Evolutionary conservation across 2,113 vertebrate genomes (phyloP), one percentile per base, ranked within the genome.

Genomic region (Gnathonemus echidnorhynchus): DNA sequence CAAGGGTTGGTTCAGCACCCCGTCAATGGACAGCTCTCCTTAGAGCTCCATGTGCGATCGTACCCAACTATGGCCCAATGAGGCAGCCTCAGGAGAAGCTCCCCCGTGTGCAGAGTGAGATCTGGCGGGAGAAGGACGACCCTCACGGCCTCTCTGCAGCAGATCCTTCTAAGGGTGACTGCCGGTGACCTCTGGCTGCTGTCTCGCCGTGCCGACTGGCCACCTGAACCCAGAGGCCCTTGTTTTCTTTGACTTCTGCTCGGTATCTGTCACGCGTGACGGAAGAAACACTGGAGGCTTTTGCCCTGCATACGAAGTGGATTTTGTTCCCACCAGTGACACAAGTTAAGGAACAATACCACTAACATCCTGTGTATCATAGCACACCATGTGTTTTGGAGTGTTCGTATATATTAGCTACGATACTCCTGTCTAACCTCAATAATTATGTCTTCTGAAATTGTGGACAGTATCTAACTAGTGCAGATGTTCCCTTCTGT

Each of bases 271-370:
- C 62, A 70, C 10, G 10, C n/a, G n/a, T 31, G 62, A 31, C 3
- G 62, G 62, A 31, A 31, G 62, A 31, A 31, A 70, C 62, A 13
- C 62, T 15, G 62, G 27, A 70, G 62, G 62, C 62, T 70, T 70
- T 70, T 70, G n/a, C 62, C 62, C 62, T 70, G 62, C 62, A 70
- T 70, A 31, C 10, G n/a, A 70, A 70, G 62, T 70, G 62, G 62
- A 31, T 70, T 70, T 13, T 31, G 62, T 70, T 70, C 62, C 62
- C 62, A 46, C 45, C 80, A 42, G 80, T 84, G 45, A 84, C 80
- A 70, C 87, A 90, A 88, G 86, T 92, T 92, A 2, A 5, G 58
- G 88, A 56, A 92, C 88, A 90, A 88, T 42, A 80, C 88, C 89
- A 89, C 62, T 70, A 70, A 27, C 62, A 70, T 70, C 31, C n/a